Evolutionary conservation across 1,140 invertebrate genomes (phyloP), one percentile per base, ranked within the genome.

Genomic region (Potamilus streckersoni): DNA sequence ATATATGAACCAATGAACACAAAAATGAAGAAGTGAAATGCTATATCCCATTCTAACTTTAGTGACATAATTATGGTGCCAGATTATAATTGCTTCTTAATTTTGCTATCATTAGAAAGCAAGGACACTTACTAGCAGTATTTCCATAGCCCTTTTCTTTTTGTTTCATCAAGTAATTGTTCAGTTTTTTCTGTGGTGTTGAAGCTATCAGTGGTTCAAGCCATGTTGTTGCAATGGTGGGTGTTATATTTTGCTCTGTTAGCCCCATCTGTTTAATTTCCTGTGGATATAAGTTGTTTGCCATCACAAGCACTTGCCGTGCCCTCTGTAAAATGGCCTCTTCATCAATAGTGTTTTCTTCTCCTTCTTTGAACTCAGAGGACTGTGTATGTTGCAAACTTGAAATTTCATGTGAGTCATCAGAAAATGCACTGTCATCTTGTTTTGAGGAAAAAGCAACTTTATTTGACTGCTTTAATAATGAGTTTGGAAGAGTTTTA

Each of bases 281-380:
- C 20, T 59, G 61, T 62, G 81, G 81, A 23, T 78, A 80, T n/a
- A 82, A 64, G 71, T 66, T 80, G 55, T 82, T 82, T 12, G 78
- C 81, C 69, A 80, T 64, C 20, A 74, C 77, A 23, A 82, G 59
- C 13, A 73, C 79, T 68, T 77, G 64, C 19, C 79, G 38, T 13
- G 81, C 81, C 23, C 81, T 65, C 6, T 75, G 69, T 62, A 82
- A 61, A 58, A 82, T 79, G 31, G 76, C 79, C 62, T 82, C 81
- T 60, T 80, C 79, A 12, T 49, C 38, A 49, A 49, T 11, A 49
- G 11, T 49, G 38, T 49, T 0, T 49, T 49, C 0, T 49, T 49
- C 38, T 49, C 38, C 38, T 49, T 49, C 38, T 49, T 49, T 49
- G 6, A 49, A 11, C 38, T 49, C 38, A 8, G 4, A 6, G 5